Evolutionary conservation across 2,888 invertebrate species (phyloP), one percentile per base, ranked within the genome.

Genomic region (Ormia ochracea): DNA sequence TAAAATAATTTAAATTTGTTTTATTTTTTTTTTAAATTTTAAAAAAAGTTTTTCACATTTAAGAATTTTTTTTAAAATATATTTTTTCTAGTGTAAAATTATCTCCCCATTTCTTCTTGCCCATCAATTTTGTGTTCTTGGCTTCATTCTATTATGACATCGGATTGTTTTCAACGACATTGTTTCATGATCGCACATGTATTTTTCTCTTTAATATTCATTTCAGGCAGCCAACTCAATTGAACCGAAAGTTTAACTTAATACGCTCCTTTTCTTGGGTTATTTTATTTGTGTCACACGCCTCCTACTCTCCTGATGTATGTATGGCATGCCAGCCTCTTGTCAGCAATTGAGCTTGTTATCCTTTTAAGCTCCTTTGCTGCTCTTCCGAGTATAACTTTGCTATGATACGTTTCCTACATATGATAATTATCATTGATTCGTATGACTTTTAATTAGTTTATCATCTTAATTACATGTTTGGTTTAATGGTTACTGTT

Each of bases 401-500:
- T 72, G 33, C 31, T 41, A 33, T 65, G 65, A 48, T 43, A 59
- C 54, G 31, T 54, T 56, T 65, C 45, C n/a, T 36, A 58, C 65
- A 78, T 54, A 41, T 63, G 61, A 33, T 72, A 48, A 75, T 80
- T 76, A 76, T 68, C 61, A 66, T 68, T 80, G 78, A 78, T 74
- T 73, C 68, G 74, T 21, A 63, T 80, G 72, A 76, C 76, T 80
- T 80, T 74, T 73, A 73, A 80, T 80, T 80, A 76, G 76, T 80
- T 76, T 80, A 80, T 45, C 76, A 63, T 76, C 72, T 68, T 72
- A 80, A 73, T 74, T 74, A 69, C 58, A 65, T 41, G 58, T 61
- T 69, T 69, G 38, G 38, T 33, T 10, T 31, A 63, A 58, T 50
- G 9, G 21, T 10, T 23, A 26, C 43, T 41, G 41, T 23, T 4